Conservation (phyloP, 2,888 invertebrate genomes). For the Corythucha ciliata region DNA sequence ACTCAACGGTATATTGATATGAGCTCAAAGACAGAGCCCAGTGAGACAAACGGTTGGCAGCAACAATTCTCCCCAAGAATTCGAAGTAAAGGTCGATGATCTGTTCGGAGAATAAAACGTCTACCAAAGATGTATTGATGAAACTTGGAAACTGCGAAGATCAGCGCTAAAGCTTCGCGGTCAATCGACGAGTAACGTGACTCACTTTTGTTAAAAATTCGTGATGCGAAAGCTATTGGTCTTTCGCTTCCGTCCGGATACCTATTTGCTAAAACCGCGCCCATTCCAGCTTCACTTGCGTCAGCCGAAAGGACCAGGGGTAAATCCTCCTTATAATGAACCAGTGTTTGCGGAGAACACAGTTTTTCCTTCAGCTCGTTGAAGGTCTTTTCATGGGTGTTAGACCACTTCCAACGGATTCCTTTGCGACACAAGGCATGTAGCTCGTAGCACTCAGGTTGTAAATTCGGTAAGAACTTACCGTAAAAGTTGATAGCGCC, state of each 20-base stretch:
- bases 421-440: slow-evolving; percentile 17
- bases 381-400: slow-evolving; percentile 9
- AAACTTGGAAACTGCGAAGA: slow-evolving; percentile 10
- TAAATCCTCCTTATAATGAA: not conserved
- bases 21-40: too few species aligned
- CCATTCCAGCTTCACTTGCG: slow-evolving; percentile 18
- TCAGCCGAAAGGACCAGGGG: slow-evolving; percentile 18
- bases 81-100: not conserved
- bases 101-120: not conserved
- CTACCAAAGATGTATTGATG: not conserved
- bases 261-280: slow-evolving; percentile 21
- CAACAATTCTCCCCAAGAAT: too few species aligned
- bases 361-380: slow-evolving; percentile 14
- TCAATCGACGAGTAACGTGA: slow-evolving; percentile 18
- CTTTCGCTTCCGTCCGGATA: slow-evolving; percentile 14
- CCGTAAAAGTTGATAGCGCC: slow-evolving; percentile 25
- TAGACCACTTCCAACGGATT: slow-evolving; percentile 20
- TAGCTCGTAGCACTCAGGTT: slow-evolving; percentile 9
- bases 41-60: too few species aligned
- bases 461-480: slow-evolving; percentile 23
- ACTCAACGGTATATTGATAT: too few species aligned
- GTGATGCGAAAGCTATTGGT: slow-evolving; percentile 21
- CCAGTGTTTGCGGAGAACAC: slow-evolving; percentile 8
- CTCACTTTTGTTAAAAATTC: not conserved
- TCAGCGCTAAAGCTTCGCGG: slow-evolving; percentile 17